Evolutionary conservation across 2,113 vertebrate species (phyloP).

Genomic region (Larimichthys crocea): DNA sequence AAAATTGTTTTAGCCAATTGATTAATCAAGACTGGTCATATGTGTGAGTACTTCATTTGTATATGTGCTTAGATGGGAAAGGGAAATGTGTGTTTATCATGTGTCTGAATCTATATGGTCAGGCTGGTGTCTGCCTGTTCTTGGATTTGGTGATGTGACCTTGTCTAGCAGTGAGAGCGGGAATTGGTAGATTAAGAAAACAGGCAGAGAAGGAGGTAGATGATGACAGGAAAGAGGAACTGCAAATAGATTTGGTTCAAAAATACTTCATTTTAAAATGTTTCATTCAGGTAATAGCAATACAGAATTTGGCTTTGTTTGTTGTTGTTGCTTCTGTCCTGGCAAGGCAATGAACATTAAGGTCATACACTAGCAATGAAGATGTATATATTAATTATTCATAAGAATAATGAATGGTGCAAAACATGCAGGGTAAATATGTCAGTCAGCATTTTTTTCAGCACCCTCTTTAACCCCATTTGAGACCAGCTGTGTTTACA

Average conservation of each 20-base stretch:
- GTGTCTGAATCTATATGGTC: conserved; percentile 40
- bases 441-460: conserved; percentile 15
- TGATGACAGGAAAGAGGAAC: conserved; percentile 9
- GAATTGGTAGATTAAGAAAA: conserved; percentile 32
- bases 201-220: not conserved
- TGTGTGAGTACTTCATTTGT: conserved; percentile 65
- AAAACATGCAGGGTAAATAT: conserved; percentile 17
- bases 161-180: conserved; percentile 35
- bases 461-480: not conserved
- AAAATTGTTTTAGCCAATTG: conserved; percentile 84
- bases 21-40: conserved; percentile 80
- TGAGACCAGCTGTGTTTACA: conserved; percentile 14
- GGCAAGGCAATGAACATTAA: not conserved
- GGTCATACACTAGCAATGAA: conserved; percentile 18
- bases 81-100: conserved; percentile 49
- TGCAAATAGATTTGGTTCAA: conserved; percentile 3
- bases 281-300: not conserved
- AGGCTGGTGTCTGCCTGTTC: conserved; percentile 26
- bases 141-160: conserved; percentile 44
- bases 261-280: not conserved
- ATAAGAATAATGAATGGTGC: conserved; percentile 15
- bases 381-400: conserved; percentile 22
- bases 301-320: conserved; percentile 5
- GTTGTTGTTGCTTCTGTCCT: conserved; percentile 8
- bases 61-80: conserved; percentile 54